phyloP scores from a whole-genome alignment of 2,113 vertebrate species.

The Sapajus apella region DNA sequence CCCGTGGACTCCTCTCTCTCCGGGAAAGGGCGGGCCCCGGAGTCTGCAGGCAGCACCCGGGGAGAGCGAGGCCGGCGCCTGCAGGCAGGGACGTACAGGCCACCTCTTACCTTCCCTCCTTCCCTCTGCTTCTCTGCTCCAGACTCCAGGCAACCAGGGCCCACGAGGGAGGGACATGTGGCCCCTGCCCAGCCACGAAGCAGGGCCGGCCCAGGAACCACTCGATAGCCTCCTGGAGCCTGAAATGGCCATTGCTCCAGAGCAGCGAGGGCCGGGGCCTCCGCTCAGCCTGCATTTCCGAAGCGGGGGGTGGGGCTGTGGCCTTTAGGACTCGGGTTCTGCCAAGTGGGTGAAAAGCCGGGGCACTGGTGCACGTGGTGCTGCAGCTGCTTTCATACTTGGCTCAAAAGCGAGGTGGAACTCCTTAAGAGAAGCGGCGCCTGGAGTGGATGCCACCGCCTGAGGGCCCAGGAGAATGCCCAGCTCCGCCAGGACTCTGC shows the following conservation, averaged over 20 bases:
- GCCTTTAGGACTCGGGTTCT: not conserved
- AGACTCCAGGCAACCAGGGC: not conserved
- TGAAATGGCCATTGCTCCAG: not conserved
- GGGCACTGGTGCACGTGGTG: not conserved
- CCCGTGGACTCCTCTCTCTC: not conserved
- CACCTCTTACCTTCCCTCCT: not conserved
- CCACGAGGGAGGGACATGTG: not conserved
- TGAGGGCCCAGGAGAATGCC: not conserved
- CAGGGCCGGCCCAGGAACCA: not conserved
- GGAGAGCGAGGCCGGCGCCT: not conserved
- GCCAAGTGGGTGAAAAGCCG: not conserved
- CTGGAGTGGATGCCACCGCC: not conserved
- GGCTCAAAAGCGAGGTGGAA: not conserved
- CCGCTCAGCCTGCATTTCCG: not conserved
- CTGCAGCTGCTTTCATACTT: not conserved
- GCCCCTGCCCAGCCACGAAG: not conserved
- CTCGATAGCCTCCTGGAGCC: not conserved
- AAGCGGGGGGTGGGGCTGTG: not conserved
- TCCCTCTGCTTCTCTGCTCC: not conserved
- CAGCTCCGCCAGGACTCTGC: not conserved
- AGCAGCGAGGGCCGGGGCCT: fast-evolving
- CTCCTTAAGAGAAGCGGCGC: fast-evolving
- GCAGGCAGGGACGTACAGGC: no score
- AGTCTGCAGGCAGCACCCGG: not conserved
- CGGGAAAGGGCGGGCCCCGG: no score